phyloP scores from a whole-genome alignment of 1,140 invertebrate genomes.

The Neuroterus valhalla region DNA sequence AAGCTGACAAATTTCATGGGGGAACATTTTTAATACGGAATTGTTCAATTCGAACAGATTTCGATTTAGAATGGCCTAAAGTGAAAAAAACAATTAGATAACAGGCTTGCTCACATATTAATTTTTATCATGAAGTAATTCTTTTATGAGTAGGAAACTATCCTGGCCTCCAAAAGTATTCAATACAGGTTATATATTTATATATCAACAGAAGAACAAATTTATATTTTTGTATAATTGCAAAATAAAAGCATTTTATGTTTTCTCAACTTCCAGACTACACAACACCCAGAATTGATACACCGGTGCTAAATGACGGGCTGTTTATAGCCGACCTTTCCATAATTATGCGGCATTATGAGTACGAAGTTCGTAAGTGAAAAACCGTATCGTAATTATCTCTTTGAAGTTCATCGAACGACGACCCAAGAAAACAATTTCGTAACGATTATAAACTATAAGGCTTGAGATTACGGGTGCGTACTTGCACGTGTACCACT shows the following conservation, averaged over 20 bases:
- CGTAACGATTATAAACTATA: slow-evolving; percentile 11
- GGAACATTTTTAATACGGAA: no score
- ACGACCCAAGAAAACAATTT: slow-evolving; percentile 13
- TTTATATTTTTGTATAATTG: no score
- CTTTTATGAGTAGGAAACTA: no score
- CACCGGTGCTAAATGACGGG: not conserved
- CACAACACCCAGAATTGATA: not conserved
- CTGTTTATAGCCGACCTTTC: not conserved
- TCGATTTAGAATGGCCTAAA: no score
- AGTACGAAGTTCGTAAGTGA: not conserved
- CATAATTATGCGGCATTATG: not conserved
- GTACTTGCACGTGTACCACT: slow-evolving; percentile 28
- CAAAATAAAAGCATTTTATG: not conserved
- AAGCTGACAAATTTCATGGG: no score
- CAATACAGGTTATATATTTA: no score
- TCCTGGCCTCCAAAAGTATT: no score
- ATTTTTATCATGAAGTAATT: no score
- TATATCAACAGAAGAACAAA: no score
- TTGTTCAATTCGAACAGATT: no score
- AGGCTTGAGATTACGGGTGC: slow-evolving; percentile 4
- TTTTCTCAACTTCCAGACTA: not conserved
- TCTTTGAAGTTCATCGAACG: slow-evolving; percentile 20
- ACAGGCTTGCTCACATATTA: no score
- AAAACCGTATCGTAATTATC: not conserved
- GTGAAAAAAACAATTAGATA: no score